Evolutionary conservation across 2,797 vertebrate genomes (phyloP).

Genomic region (Alca torda): DNA sequence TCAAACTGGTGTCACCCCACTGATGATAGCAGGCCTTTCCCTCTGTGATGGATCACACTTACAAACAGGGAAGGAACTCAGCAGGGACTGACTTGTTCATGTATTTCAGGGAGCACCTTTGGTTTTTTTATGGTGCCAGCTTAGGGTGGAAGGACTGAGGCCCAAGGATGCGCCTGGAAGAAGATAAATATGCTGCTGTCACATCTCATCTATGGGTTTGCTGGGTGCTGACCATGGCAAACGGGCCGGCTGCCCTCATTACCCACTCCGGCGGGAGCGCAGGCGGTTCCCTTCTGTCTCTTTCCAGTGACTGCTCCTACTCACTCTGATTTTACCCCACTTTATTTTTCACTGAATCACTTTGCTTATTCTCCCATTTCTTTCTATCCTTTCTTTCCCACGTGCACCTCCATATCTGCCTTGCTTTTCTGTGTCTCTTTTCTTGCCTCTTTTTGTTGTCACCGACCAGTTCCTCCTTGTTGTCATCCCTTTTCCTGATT

Average conservation of each 20-base stretch:
- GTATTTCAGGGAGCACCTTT: not conserved
- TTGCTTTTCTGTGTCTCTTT: not conserved
- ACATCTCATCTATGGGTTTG: not conserved
- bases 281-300: accelerated
- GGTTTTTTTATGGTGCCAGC: not conserved
- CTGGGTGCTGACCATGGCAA: accelerated
- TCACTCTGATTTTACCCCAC: not conserved
- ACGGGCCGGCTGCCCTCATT: not conserved
- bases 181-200: not conserved
- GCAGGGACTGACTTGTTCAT: not conserved
- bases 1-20: not conserved
- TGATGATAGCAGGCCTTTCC: not conserved
- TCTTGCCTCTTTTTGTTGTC: not conserved
- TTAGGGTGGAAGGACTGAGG: not conserved
- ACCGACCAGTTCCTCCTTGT: not conserved
- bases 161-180: not conserved
- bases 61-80: not conserved
- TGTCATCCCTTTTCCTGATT: not conserved
- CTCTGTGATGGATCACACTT: accelerated
- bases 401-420: not conserved
- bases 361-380: not conserved
- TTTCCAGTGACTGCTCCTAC: not conserved
- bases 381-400: not conserved
- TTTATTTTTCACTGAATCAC: not conserved
- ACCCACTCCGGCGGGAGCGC: not conserved